Evolutionary conservation across 2,797 vertebrate genomes (phyloP).

Genomic region (Poliocrania exsul): DNA sequence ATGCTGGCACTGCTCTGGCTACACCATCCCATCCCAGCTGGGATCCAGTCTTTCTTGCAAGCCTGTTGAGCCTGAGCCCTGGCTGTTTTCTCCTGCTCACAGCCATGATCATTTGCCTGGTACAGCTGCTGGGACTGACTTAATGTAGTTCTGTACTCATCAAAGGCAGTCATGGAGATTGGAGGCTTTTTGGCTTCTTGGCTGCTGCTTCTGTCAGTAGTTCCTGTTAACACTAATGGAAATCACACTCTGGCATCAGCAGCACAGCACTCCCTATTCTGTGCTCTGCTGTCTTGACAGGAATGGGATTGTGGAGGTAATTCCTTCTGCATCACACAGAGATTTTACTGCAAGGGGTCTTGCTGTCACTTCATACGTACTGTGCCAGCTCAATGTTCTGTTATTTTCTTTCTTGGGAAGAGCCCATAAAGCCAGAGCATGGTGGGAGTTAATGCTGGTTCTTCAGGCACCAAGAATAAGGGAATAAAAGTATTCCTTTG

Average conservation of each 20-base stretch:
- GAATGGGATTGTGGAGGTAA: neutral
- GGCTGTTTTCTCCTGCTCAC: neutral
- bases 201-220: neutral
- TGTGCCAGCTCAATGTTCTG: neutral
- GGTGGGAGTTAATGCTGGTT: neutral
- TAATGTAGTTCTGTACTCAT: neutral
- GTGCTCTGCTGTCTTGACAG: neutral
- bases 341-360: slow-evolving; percentile 14
- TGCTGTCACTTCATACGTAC: neutral
- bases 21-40: neutral
- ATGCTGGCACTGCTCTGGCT: neutral
- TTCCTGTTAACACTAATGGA: slow-evolving; percentile 46
- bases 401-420: neutral
- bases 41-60: neutral
- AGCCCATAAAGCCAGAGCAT: neutral
- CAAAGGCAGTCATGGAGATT: neutral
- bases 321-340: slow-evolving; percentile 15
- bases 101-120: neutral
- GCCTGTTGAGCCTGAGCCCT: neutral
- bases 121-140: neutral
- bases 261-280: neutral
- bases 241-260: slow-evolving; percentile 9
- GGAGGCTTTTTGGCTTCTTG: slow-evolving; percentile 2
- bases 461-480: neutral
- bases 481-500: neutral